These are phyloP conservation scores for Crioceris asparagi DNA, from an alignment of 2,888 invertebrate genomes.

Conservation along the genomic window DNA sequence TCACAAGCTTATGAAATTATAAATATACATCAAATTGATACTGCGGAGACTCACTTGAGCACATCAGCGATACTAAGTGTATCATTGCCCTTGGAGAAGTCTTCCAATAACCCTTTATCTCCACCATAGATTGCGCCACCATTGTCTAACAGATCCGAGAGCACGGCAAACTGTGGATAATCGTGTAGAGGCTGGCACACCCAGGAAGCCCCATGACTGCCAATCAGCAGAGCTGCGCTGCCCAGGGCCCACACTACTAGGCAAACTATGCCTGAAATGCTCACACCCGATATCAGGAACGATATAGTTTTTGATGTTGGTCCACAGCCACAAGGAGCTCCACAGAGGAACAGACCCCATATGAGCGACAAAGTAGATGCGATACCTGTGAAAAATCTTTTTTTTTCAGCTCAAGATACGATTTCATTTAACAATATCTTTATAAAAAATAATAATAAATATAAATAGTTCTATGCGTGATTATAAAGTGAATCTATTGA, in stretches of 20 bases:
- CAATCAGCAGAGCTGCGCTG: slow-evolving; percentile 46
- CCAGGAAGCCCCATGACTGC: slow-evolving; percentile 54
- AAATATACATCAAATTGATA: no score
- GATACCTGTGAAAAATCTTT: slow-evolving; percentile 33
- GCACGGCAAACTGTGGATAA: slow-evolving; percentile 49
- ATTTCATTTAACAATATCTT: no score
- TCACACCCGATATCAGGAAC: no score
- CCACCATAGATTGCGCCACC: no score
- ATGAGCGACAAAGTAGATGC: slow-evolving; percentile 41
- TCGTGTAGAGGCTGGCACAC: slow-evolving; percentile 64
- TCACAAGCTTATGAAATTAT: no score
- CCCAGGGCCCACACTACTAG: slow-evolving; percentile 52
- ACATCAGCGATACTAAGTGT: slow-evolving; percentile 14
- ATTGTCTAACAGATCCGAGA: slow-evolving; percentile 56
- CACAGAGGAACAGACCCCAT: slow-evolving; percentile 42
- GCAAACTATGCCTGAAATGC: slow-evolving; percentile 46
- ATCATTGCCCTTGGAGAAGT: slow-evolving; percentile 13
- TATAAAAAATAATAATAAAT: no score
- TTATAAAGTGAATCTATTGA: no score
- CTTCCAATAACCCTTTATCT: slow-evolving; percentile 46
- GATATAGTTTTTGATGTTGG: no score
- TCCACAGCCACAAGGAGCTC: slow-evolving; percentile 33
- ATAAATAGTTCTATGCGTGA: no score
- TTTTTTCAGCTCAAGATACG: no score
- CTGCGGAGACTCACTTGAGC: slow-evolving; percentile 21